Base-by-base conservation (phyloP, 2,113 vertebrate genomes). In the Rhinolophus sinicus region DNA sequence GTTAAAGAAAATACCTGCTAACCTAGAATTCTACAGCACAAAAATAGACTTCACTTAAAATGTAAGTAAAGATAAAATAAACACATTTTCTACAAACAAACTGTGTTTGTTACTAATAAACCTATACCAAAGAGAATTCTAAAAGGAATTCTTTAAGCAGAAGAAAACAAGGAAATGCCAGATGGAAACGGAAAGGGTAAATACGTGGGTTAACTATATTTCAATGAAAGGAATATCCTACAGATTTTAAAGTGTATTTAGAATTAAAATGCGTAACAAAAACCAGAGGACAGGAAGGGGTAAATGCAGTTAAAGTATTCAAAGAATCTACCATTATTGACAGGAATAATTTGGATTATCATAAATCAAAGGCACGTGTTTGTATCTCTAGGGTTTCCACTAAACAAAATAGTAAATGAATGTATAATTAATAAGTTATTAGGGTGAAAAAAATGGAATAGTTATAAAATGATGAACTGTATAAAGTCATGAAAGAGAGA, bases 351-450 rank as follows among this genome's bases (percentile, higher is more conserved):
- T 80, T 83, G 40, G 89, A 47, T 94, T 56, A 2, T n/a, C 67
- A 28, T 87, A 65, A 80, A 64, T 84, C 75, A 90, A 94, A 96
- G 19, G 21, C 21, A 60, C 47, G n/a, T 69, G 58, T 18, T 93
- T 44, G 13, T 64, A 38, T 88, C 16, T 5, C 3, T 26, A 77
- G 28, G 6, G 18, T 15, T 85, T 24, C 47, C 28, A 85, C 18
- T 58, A 75, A 60, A 58, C 16, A 30, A 87, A 65, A 58, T 1
- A 33, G n/a, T 64, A 88, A 94, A 15, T 70, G 1, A 56, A 76
- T 6, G 4, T 50, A 10, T 73, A 60, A 40, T 14, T 16, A 69
- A 60, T 28, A 60, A 83, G 44, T 90, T 70, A 40, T 24, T 62
- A 91, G 30, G 58, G 30, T 56, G 6, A 56, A 38, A 67, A 64